A percentile compares a stretch with the other conserved stretches of the same genome.
Evolutionary conservation across 2,797 vertebrate species (phyloP).

Genomic region (Phrynocephalus guinanensis): DNA sequence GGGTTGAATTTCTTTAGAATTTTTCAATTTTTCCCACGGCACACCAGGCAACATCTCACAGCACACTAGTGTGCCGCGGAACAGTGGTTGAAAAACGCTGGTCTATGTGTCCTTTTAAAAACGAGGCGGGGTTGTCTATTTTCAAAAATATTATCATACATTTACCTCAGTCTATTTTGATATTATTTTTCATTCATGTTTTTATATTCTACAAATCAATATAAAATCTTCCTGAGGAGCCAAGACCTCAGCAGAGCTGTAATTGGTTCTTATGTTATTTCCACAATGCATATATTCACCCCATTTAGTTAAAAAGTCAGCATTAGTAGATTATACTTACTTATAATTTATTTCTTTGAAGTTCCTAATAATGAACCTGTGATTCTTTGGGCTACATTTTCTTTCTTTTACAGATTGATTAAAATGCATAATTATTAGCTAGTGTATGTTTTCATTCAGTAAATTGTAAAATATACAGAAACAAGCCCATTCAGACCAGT

Average conservation of each 20-base stretch:
- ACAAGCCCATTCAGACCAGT: neutral
- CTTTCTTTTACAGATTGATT: neutral
- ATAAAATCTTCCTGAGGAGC: neutral
- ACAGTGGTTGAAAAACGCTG: too few relatives aligned
- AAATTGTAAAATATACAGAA: neutral
- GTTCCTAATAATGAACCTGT: neutral
- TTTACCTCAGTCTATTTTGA: neutral
- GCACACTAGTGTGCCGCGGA: too few relatives aligned
- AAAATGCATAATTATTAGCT: neutral
- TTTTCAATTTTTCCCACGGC: too few relatives aligned
- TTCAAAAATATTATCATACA: neutral
- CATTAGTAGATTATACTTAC: neutral
- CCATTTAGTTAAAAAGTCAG: neutral
- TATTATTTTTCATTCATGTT: neutral
- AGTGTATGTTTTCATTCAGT: neutral
- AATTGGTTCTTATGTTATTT: neutral
- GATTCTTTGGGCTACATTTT: neutral
- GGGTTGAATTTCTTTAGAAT: too few relatives aligned
- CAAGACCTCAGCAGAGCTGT: neutral
- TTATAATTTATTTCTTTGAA: neutral
- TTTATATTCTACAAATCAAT: neutral
- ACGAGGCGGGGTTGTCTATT: neutral
- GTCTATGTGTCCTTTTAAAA: neutral
- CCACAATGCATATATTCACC: neutral
- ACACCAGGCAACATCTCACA: too few relatives aligned